Evolutionary conservation across 2,888 invertebrate genomes (phyloP), one percentile per base, ranked within the genome.

Genomic region (Lepas anatifera): DNA sequence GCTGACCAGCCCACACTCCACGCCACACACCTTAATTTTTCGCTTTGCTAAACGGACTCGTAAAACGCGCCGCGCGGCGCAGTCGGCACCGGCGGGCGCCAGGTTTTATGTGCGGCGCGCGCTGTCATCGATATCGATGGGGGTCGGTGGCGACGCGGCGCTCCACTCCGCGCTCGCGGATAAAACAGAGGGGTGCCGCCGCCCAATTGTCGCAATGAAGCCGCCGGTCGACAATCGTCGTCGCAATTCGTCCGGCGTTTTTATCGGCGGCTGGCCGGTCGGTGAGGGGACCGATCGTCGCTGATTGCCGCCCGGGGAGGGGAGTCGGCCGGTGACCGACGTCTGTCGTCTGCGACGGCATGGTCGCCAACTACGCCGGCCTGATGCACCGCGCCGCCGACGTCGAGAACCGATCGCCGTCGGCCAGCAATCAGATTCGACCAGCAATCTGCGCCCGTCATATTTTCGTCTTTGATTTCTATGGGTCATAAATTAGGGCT

Each of bases 1-100:
- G n/a, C n/a, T 6, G 27, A 25, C 35, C 22, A 22, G 11, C 32
- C 22, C 13, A 22, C 16, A 7, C 48, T 48, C 48, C 48, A 6
- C 58, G 32, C 25, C 35, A n/a, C n/a, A n/a, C n/a, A 58, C 35
- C 32, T 58, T 35, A 58, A 58, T 58, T 35, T 58, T 58, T 58
- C 58, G 58, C 58, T 58, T 58, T 58, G 58, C 58, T 58, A 58
- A 58, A 58, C 58, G 35, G 58, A 58, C 58, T 58, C 58, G 58
- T 58, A 58, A 58, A 58, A 32, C 35, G 25, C 25, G 35, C 3
- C 22, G 3, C n/a, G 32, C n/a, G n/a, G n/a, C n/a, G n/a, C n/a
- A n/a, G n/a, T n/a, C n/a, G n/a, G n/a, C 58, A 3, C 8, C 58
- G 58, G 8, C 58, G 58, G 35, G 22, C 22, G 58, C 35, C 35